Evolutionary conservation across 2,888 invertebrate genomes (phyloP).

Genomic region (Callosobruchus maculatus): DNA sequence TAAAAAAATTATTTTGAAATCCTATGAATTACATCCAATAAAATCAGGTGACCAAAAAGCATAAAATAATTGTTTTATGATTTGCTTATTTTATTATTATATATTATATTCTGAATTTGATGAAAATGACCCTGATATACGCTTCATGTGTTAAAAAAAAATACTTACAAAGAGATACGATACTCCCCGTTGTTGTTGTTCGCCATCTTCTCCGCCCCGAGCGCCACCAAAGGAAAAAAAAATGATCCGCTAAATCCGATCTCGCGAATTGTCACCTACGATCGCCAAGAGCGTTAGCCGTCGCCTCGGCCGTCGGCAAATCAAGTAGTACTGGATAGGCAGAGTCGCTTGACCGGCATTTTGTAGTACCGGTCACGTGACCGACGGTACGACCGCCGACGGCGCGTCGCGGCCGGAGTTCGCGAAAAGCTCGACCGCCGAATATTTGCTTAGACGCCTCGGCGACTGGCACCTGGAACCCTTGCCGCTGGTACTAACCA

Average conservation of each 20-base stretch:
- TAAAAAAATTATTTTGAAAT: too few species aligned
- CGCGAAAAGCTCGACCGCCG: neutral
- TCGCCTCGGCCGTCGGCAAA: constrained; percentile 15
- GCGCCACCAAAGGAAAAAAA: neutral
- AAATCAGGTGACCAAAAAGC: too few species aligned
- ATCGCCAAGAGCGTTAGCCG: constrained; percentile 3
- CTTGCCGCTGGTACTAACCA: neutral
- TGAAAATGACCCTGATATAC: too few species aligned
- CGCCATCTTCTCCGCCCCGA: neutral
- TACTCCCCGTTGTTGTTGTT: neutral
- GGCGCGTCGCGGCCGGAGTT: neutral
- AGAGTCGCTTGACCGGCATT: constrained; percentile 20
- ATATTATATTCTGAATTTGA: too few species aligned
- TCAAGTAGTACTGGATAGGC: constrained; percentile 18
- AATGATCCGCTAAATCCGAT: too few species aligned
- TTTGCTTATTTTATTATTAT: too few species aligned
- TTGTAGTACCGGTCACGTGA: constrained; percentile 22
- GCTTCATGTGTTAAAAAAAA: too few species aligned
- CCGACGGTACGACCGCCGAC: neutral
- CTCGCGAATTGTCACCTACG: neutral
- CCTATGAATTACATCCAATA: too few species aligned
- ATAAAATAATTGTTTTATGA: too few species aligned
- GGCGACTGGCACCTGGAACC: neutral
- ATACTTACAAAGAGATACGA: neutral
- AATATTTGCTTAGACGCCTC: neutral